Conservation (phyloP, 92 coral and sea anemone genomes). For the Plumapathes pennacea region DNA sequence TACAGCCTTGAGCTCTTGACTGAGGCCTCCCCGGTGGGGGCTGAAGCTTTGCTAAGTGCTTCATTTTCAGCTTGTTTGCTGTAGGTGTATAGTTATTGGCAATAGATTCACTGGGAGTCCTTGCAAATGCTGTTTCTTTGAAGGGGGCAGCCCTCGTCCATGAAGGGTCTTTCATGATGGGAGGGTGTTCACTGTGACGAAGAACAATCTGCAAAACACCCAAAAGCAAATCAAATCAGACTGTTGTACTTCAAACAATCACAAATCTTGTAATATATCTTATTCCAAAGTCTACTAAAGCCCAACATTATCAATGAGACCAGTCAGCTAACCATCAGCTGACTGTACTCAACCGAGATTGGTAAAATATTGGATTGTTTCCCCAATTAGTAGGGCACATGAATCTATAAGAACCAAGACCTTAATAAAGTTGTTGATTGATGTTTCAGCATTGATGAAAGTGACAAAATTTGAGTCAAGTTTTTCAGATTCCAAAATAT, state of each 20-base stretch:
- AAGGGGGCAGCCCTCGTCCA: slow-evolving; percentile 99
- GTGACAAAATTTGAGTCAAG: too few relatives aligned
- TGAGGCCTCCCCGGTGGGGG: slow-evolving; percentile 55
- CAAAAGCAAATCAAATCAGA: too few relatives aligned
- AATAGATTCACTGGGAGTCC: slow-evolving; percentile 99
- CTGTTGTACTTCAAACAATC: too few relatives aligned
- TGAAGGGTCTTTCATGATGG: slow-evolving; percentile 97
- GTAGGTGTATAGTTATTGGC: slow-evolving; percentile 97
- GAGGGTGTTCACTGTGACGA: slow-evolving; percentile 97
- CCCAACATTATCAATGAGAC: too few relatives aligned
- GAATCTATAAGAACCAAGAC: too few relatives aligned
- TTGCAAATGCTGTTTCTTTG: slow-evolving; percentile 91
- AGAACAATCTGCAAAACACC: slow-evolving; percentile 76
- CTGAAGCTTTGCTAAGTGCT: slow-evolving; percentile 64
- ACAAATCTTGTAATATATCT: background rate
- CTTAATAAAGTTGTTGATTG: too few relatives aligned
- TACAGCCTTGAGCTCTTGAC: slow-evolving; percentile 62
- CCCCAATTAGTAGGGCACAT: too few relatives aligned
- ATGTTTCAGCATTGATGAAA: too few relatives aligned
- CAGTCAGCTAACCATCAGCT: too few relatives aligned
- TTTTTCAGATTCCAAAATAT: too few relatives aligned
- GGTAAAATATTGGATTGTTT: too few relatives aligned
- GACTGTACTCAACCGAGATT: too few relatives aligned
- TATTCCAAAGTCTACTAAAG: background rate
- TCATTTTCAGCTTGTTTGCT: slow-evolving; percentile 78